Base-by-base conservation (phyloP, 2,888 invertebrate genomes). In the Drosophila subquinaria region DNA sequence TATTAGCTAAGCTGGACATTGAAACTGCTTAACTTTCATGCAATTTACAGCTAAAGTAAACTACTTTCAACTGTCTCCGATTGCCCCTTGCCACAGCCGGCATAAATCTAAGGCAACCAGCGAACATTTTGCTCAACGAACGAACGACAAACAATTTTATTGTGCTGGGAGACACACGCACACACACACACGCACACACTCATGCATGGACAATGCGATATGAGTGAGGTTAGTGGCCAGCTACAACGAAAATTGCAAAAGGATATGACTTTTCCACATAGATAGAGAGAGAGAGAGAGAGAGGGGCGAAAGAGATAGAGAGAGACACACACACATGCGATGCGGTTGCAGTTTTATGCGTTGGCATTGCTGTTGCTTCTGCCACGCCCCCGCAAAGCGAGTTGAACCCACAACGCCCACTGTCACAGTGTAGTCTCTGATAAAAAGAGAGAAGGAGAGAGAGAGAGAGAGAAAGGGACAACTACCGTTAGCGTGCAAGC, bases 111-210 rank as follows among this genome's bases (percentile, higher is more conserved):
- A 70, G 55, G 77, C 66, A 67, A 70, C 56, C 86, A 60, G 76
- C 66, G 69, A 83, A 61, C 87, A 88, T 73, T 82, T 86, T 80
- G 83, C 77, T 80, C 77, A 73, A 76, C 71, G 59, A 68, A 69
- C 77, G 71, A 86, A 81, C 89, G 86, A 90, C 90, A 86, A 86
- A 90, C 90, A 89, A 86, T 86, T 86, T 86, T 90, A 86, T 86
- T 86, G 86, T 86, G 53, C 81, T 61, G 50, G 47, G 72, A 43
- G 45, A 63, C 50, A 65, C 57, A 70, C 33, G 61, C 50, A 65
- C 60, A 43, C 15, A 53, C 38, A 81, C 52, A 74, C 13, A 43
- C 15, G 11, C 43, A 68, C 30, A 59, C 40, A 6, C 52, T 75
- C 50, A 72, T 62, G 69, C 69, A 62, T 51, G 67, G 55, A 85